Conservation (phyloP, 2,113 vertebrate species). For the Lasiurus cinereus region DNA sequence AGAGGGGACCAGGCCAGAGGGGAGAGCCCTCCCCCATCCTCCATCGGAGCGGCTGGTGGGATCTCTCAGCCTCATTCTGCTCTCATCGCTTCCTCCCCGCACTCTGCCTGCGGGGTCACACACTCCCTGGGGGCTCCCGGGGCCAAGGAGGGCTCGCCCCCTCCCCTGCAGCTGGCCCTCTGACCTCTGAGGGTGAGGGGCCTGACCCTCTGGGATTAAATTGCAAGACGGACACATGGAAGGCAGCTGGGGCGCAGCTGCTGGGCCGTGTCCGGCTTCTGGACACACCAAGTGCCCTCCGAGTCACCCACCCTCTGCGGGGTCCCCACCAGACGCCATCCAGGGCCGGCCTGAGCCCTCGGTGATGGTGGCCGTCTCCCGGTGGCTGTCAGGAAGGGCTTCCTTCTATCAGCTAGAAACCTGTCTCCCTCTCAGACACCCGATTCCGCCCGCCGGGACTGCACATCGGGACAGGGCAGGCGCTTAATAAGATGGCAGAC, state of each 20-base stretch:
- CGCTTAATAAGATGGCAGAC: background rate
- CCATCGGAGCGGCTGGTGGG: background rate
- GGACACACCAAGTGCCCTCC: background rate
- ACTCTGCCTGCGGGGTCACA: background rate
- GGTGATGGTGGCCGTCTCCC: background rate
- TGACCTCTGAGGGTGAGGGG: conserved; percentile 57
- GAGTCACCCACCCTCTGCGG: background rate
- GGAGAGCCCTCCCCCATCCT: background rate
- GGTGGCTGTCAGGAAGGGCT: background rate
- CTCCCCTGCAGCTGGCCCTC: conserved; percentile 31
- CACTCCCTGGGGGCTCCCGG: background rate
- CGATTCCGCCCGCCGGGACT: background rate
- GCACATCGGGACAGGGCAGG: background rate
- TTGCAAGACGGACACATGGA: conserved; percentile 51
- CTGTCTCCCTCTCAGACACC: background rate
- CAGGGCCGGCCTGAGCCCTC: background rate
- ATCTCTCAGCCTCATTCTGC: background rate
- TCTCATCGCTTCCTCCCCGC: background rate
- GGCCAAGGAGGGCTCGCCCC: background rate
- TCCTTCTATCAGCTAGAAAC: background rate
- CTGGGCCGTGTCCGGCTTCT: background rate
- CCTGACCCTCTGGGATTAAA: conserved; percentile 55
- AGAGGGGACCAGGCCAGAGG: fast-evolving
- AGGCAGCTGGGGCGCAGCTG: conserved; percentile 70
- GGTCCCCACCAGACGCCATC: background rate